Evolutionary conservation across 2,113 vertebrate genomes (phyloP).

Genomic region (Gnathonemus echidnorhynchus): DNA sequence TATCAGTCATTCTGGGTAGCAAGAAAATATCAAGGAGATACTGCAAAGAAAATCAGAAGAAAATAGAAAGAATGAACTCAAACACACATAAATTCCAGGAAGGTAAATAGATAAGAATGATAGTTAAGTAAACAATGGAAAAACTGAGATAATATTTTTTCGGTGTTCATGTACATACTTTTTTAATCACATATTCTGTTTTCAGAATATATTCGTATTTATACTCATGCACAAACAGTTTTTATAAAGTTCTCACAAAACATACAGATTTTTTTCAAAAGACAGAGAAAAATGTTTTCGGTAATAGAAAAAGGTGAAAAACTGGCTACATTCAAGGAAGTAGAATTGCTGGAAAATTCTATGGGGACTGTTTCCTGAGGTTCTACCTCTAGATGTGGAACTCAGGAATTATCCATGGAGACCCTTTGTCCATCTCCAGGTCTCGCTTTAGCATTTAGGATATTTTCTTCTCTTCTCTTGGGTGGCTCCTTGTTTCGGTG

Average conservation of each 20-base stretch:
- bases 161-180: background rate
- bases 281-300: background rate
- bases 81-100: background rate
- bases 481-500: slow-evolving; percentile 19
- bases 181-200: background rate
- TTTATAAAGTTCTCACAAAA: background rate
- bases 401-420: slow-evolving; percentile 13
- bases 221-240: background rate
- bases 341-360: background rate
- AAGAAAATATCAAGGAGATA: background rate
- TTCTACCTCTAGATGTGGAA: background rate
- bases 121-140: background rate
- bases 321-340: background rate
- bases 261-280: background rate
- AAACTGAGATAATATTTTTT: background rate
- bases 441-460: background rate
- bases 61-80: background rate
- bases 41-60: background rate
- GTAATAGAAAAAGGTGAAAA: background rate
- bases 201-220: background rate
- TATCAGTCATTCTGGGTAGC: slow-evolving; percentile 38
- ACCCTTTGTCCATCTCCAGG: background rate
- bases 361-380: background rate
- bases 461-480: slow-evolving; percentile 4
- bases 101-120: background rate